phyloP scores from a whole-genome alignment of 2,113 vertebrate species.

The Scatophagus argus region DNA sequence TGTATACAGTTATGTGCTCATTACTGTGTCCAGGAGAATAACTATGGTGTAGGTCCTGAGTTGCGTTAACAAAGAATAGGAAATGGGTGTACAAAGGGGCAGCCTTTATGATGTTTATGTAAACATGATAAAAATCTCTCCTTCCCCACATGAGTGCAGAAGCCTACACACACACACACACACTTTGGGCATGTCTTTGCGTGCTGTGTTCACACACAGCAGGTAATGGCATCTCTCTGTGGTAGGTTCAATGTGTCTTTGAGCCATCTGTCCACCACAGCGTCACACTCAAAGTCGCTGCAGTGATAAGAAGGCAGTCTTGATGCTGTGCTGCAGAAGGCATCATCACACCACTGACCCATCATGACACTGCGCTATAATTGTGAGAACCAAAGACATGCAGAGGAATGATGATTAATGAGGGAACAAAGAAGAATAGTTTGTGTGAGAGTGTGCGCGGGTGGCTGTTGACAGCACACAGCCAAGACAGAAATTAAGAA shows the following conservation, averaged over 20 bases:
- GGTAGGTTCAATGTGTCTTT: constrained; percentile 23
- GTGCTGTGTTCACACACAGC: constrained; percentile 15
- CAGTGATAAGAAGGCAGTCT: not conserved
- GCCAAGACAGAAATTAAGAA: constrained; percentile 64
- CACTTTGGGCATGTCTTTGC: constrained; percentile 3
- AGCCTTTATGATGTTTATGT: not conserved
- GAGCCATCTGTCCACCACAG: constrained; percentile 46
- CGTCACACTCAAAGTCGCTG: constrained; percentile 8
- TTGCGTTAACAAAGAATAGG: not conserved
- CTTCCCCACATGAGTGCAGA: not conserved
- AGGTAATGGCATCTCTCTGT: constrained; percentile 6
- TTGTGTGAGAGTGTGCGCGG: constrained; percentile 44
- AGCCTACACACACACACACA: not conserved
- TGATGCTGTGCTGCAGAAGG: constrained; percentile 28
- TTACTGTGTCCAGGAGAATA: constrained; percentile 2
- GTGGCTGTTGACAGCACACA: constrained; percentile 62
- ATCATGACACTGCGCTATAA: constrained; percentile 9
- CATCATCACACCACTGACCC: constrained; percentile 35
- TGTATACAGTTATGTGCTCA: constrained; percentile 18
- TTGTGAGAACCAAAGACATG: constrained; percentile 38
- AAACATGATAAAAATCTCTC: constrained; percentile 4
- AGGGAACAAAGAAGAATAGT: constrained; percentile 54
- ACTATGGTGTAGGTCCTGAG: not conserved
- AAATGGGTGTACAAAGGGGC: not conserved
- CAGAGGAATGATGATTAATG: constrained; percentile 48